These are phyloP conservation scores for Wasmannia auropunctata DNA, from an alignment of 1,140 invertebrate species.

Conservation along the genomic window DNA sequence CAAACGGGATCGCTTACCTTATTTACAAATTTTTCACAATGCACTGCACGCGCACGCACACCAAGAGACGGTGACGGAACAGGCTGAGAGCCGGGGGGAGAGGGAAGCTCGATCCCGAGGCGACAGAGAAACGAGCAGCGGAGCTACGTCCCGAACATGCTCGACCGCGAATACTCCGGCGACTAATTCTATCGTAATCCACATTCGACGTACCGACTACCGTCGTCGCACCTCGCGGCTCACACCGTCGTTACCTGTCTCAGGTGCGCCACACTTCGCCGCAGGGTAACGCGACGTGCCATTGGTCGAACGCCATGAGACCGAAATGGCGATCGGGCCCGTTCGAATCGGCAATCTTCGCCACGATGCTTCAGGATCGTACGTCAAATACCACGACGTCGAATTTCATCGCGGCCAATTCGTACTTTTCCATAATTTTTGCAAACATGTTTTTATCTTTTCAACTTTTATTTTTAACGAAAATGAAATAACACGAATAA, in stretches of 20 bases:
- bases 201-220: constrained; percentile 35
- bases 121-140: constrained; percentile 62
- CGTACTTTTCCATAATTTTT: no score
- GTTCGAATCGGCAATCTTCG: constrained; percentile 65
- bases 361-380: neutral
- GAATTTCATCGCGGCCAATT: neutral
- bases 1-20: constrained; percentile 63
- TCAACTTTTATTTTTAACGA: neutral
- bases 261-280: constrained; percentile 74
- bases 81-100: neutral
- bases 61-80: constrained; percentile 15
- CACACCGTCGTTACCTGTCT: constrained; percentile 66
- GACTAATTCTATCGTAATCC: constrained; percentile 66
- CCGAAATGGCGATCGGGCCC: constrained; percentile 61
- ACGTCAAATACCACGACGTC: neutral
- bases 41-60: constrained; percentile 14
- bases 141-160: constrained; percentile 78
- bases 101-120: constrained; percentile 26
- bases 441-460: neutral
- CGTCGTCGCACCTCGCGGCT: no score
- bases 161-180: constrained; percentile 81
- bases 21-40: constrained; percentile 79
- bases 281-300: constrained; percentile 60
- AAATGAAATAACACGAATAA: neutral
- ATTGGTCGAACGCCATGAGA: constrained; percentile 63